Evolutionary conservation across 1,140 invertebrate species (phyloP), one percentile per base, ranked within the genome.

Genomic region (Drosophila albomicans): DNA sequence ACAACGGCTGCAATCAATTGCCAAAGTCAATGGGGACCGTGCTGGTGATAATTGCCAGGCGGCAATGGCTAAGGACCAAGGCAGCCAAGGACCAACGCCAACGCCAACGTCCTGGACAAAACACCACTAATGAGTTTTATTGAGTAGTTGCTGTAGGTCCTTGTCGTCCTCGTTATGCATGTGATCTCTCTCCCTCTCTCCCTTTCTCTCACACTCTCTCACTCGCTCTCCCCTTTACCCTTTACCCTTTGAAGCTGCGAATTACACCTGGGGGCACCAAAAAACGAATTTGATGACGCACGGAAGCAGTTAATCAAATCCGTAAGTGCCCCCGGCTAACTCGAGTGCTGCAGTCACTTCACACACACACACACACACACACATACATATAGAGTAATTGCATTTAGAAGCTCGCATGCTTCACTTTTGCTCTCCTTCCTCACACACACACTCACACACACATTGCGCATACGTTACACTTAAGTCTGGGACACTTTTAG

Each of bases 111-210:
- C 57, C n/a, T 51, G 58, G 78, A 88, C 85, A 90, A 89, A 90
- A 89, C 82, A 81, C 81, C 86, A 90, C 85, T 89, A 89, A 89
- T 89, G 85, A 89, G 85, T 89, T 89, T 89, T 89, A 89, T 89
- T 89, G 85, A 89, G 85, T 86, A 86, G 68, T 72, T 64, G 71
- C 77, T 59, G 67, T 35, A 49, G 54, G 49, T 63, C 16, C 74
- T 15, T 38, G 43, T 49, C 1, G 6, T 52, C 11, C 30, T n/a
- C 1, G 46, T 15, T 38, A 6, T 35, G 30, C 15, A n/a, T 32
- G n/a, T 25, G 20, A 25, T 25, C 20, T 16, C 35, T 38, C 30
- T 32, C 30, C 7, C 30, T 32, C 58, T 46, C 69, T 48, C 25
- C 48, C 52, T 49, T 7, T 54, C 30, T 32, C 30, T 32, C 6